Conservation (phyloP, 2,888 invertebrate species). For the Heliconius ethilla region DNA sequence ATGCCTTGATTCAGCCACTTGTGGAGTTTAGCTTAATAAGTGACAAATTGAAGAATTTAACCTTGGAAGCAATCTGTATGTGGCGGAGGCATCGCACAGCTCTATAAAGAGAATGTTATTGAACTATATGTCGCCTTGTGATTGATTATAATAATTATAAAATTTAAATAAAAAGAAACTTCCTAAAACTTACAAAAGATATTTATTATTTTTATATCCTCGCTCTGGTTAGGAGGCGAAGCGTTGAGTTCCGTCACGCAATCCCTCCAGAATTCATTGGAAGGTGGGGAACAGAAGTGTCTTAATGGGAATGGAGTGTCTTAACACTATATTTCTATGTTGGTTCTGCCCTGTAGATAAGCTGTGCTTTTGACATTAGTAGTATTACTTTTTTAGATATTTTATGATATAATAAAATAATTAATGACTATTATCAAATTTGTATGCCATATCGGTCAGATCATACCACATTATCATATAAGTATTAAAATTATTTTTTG, state of each 20-base stretch:
- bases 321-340: too few relatives aligned
- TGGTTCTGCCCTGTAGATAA: too few relatives aligned
- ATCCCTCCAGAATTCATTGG: too few relatives aligned
- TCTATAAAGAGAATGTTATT: not conserved
- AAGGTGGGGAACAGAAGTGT: too few relatives aligned
- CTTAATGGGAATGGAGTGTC: too few relatives aligned
- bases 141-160: not conserved
- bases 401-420: not conserved
- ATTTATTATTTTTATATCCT: too few relatives aligned
- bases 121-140: not conserved
- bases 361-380: not conserved
- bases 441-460: not conserved
- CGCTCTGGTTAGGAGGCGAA: too few relatives aligned
- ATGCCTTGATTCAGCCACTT: constrained; percentile 37
- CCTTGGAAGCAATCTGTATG: constrained; percentile 62
- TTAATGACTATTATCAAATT: not conserved
- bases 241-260: too few relatives aligned
- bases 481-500: not conserved
- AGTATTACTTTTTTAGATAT: not conserved
- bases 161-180: not conserved
- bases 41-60: constrained; percentile 57
- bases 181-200: not conserved
- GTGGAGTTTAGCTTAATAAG: constrained; percentile 36
- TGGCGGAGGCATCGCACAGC: constrained; percentile 47
- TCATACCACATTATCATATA: not conserved